A percentile compares a stretch with the other conserved stretches of the same genome.
Conservation (phyloP, 2,113 vertebrate species). For the Nannobrachium achirus region DNA sequence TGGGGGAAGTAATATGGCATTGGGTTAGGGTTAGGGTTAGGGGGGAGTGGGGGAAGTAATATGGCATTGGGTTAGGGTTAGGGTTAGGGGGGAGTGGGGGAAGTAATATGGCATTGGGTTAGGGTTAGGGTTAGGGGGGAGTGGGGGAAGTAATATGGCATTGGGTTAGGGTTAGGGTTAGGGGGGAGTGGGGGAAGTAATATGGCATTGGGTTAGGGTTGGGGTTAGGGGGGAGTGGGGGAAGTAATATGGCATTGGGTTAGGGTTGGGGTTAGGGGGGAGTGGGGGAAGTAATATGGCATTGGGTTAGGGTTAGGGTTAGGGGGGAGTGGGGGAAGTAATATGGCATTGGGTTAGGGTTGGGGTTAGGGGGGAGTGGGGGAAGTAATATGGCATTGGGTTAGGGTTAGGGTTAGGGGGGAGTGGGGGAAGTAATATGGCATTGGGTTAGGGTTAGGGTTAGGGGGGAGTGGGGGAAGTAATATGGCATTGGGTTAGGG, state of each 20-base stretch:
- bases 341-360: background rate
- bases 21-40: no score
- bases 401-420: no score
- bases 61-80: no score
- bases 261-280: no score
- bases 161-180: no score
- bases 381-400: background rate
- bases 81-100: no score
- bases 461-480: background rate
- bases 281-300: background rate
- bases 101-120: background rate
- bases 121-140: no score
- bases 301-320: no score
- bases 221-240: no score
- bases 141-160: background rate
- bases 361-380: no score
- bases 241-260: background rate
- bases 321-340: background rate
- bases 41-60: background rate
- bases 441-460: no score
- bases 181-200: background rate
- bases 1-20: background rate
- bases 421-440: background rate
- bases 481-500: background rate
- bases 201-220: no score